phyloP scores from a whole-genome alignment of 2,888 invertebrate genomes.

The Exocentrus adspersus region DNA sequence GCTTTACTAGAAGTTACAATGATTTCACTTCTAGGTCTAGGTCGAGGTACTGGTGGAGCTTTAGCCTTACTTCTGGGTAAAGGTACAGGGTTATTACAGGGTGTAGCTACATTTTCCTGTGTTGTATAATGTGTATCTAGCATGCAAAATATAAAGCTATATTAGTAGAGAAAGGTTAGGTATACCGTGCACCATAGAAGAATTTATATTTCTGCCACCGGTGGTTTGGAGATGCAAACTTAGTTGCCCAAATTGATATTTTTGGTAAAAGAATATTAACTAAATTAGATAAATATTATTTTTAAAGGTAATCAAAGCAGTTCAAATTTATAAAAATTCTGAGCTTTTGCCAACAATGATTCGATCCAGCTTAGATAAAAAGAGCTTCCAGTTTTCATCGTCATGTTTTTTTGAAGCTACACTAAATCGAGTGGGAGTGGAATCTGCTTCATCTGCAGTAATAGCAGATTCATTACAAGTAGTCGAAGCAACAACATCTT shows the following conservation, averaged over 20 bases:
- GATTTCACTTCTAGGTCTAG: slow-evolving; percentile 35
- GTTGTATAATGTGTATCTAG: slow-evolving; percentile 51
- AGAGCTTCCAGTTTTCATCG: slow-evolving; percentile 65
- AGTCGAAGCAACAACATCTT: no score
- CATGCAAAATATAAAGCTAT: slow-evolving; percentile 55
- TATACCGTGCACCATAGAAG: slow-evolving; percentile 36
- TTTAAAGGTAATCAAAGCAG: no score
- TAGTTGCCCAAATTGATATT: neutral
- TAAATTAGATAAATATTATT: no score
- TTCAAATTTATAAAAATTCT: slow-evolving; percentile 63
- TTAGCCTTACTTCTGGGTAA: slow-evolving; percentile 48
- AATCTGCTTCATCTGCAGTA: neutral
- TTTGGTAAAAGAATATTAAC: no score
- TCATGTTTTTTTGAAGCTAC: slow-evolving; percentile 15
- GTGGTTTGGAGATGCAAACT: slow-evolving; percentile 11
- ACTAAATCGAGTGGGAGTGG: neutral
- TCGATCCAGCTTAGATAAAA: slow-evolving; percentile 64
- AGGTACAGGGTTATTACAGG: slow-evolving; percentile 49
- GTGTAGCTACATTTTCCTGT: slow-evolving; percentile 45
- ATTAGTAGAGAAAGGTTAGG: slow-evolving; percentile 39
- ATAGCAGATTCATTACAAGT: neutral
- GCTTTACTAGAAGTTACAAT: slow-evolving; percentile 5
- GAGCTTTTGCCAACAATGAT: slow-evolving; percentile 64
- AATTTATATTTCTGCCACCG: neutral
- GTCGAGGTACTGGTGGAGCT: slow-evolving; percentile 42